Evolutionary conservation across 2,888 invertebrate species (phyloP).

Genomic region (Sepiola atlantica): DNA sequence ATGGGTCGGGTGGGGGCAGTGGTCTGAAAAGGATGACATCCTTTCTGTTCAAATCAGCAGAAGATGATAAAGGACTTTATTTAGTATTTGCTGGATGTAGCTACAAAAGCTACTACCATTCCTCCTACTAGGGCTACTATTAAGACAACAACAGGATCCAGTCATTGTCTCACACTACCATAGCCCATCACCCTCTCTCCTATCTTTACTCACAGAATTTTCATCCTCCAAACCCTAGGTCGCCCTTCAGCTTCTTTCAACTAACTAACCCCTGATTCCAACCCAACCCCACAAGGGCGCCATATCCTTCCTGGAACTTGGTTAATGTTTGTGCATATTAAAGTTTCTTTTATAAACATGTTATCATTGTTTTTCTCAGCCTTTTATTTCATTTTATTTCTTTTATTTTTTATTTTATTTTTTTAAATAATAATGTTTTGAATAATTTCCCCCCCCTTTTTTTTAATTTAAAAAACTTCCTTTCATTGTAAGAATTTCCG

Average conservation of each 20-base stretch:
- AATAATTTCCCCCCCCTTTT: not conserved
- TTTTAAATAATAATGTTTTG: not conserved
- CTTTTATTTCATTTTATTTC: not conserved
- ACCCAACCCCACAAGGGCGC: not conserved
- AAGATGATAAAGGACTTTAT: not conserved
- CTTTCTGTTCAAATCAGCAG: not conserved
- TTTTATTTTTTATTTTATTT: too few relatives aligned
- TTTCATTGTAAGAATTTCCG: slow-evolving; percentile 21
- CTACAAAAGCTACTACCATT: not conserved
- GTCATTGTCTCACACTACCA: not conserved
- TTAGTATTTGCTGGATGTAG: not conserved
- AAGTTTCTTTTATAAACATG: not conserved
- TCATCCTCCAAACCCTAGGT: not conserved
- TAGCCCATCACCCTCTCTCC: not conserved
- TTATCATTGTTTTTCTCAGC: not conserved
- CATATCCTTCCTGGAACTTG: not conserved
- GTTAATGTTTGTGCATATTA: not conserved
- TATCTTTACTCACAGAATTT: not conserved
- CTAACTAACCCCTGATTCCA: not conserved
- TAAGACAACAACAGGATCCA: not conserved
- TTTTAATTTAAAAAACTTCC: not conserved
- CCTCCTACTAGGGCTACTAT: not conserved
- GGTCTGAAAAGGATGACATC: not conserved
- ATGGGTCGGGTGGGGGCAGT: not conserved
- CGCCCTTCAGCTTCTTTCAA: not conserved